Conservation (phyloP, 2,113 vertebrate species). For the Asarcornis scutulata region DNA sequence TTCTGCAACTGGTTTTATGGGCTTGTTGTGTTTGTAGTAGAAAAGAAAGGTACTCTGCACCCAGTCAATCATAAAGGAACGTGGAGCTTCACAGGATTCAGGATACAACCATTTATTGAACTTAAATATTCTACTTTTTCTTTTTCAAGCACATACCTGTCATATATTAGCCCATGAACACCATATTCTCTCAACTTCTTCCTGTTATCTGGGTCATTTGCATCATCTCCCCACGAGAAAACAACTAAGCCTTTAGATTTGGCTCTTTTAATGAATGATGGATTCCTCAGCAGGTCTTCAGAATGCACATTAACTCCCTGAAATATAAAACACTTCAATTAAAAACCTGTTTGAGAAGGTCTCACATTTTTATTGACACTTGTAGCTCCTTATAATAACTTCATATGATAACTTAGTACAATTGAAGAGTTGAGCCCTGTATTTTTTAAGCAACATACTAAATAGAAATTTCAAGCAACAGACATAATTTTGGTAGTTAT, state of each 20-base stretch:
- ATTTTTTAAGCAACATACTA: neutral
- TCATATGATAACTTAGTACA: neutral
- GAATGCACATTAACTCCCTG: conserved; percentile 94
- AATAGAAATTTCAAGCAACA: neutral
- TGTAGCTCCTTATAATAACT: neutral
- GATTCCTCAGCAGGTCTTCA: conserved; percentile 90
- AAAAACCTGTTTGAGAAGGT: neutral
- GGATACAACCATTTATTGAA: neutral
- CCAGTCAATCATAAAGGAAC: neutral
- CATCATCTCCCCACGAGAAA: conserved; percentile 96
- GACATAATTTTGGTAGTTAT: neutral
- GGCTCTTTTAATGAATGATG: conserved; percentile 82
- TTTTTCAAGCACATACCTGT: conserved; percentile 80
- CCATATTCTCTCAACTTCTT: conserved; percentile 86
- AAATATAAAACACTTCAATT: neutral
- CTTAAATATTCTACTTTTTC: neutral
- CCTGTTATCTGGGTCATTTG: conserved; percentile 92
- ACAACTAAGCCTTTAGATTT: conserved; percentile 92
- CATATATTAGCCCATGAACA: conserved; percentile 94
- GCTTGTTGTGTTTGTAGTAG: neutral
- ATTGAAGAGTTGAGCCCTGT: neutral
- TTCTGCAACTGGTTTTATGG: neutral
- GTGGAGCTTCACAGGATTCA: neutral
- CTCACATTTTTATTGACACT: neutral
- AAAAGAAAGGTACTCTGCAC: neutral